A percentile compares a stretch with the other conserved stretches of the same genome.
Evolutionary conservation across 2,888 invertebrate genomes (phyloP).

Genomic region (Leucozona laternaria): DNA sequence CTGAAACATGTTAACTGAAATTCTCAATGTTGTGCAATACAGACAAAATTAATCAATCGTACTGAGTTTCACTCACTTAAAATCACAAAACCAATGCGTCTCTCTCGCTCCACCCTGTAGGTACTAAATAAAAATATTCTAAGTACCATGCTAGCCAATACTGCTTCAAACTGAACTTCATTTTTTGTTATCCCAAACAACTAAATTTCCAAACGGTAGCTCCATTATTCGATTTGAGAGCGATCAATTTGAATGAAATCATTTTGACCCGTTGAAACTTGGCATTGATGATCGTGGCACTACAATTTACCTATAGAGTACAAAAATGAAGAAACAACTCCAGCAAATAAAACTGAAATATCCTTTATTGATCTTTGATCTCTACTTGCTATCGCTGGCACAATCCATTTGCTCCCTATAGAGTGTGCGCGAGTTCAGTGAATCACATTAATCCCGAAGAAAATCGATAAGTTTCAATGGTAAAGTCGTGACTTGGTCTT

Average conservation of each 20-base stretch:
- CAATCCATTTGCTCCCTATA: slow-evolving; percentile 49
- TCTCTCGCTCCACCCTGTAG: too few relatives aligned
- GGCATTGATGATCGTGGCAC: background rate
- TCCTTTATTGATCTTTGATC: slow-evolving; percentile 39
- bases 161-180: too few relatives aligned
- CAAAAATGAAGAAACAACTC: slow-evolving; percentile 10
- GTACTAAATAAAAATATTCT: too few relatives aligned
- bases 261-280: slow-evolving; percentile 15
- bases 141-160: too few relatives aligned
- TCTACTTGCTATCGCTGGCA: slow-evolving; percentile 28
- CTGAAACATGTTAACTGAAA: too few relatives aligned
- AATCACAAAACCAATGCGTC: too few relatives aligned
- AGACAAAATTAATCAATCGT: too few relatives aligned
- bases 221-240: slow-evolving; percentile 14
- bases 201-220: slow-evolving; percentile 39
- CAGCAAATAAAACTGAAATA: slow-evolving; percentile 44
- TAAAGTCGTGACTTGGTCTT: slow-evolving; percentile 63
- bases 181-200: background rate
- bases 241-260: slow-evolving; percentile 49
- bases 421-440: slow-evolving; percentile 42
- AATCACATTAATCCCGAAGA: slow-evolving; percentile 56
- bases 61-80: too few relatives aligned
- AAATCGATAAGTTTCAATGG: slow-evolving; percentile 64
- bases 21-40: too few relatives aligned
- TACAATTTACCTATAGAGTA: slow-evolving; percentile 11